Evolutionary conservation across 2,113 vertebrate species (phyloP), one percentile per base, ranked within the genome.

Genomic region (Entosphenus tridentatus): DNA sequence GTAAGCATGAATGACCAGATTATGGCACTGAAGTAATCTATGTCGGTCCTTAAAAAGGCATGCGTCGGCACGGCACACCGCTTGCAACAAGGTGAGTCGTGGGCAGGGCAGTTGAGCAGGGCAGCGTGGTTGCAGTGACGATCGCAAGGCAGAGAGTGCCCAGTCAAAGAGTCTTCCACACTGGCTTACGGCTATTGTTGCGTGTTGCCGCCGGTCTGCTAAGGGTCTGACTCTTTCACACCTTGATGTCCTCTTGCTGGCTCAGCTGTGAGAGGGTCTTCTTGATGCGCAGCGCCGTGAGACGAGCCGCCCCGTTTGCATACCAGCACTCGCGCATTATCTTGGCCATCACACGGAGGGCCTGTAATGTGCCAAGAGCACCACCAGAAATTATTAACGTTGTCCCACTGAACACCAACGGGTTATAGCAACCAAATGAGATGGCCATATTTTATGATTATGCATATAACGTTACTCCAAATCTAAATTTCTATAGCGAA

Each of bases 301-400:
- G 82, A 1, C 93, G 88, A 0, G 93, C 92, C 0, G 89, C 82
- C 0, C 84, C 80, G 55, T 83, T 98, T 76, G 79, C 72, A 1
- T 88, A 83, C 90, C 93, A 98, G 75, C 93, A 95, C 72, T 98
- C 93, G 0, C 89, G 83, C 88, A 98, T 98, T 72, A 96, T 78
- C 74, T 88, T 81, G 57, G 89, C 92, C 82, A 96, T 85, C 59
- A 91, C 83, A 57, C 88, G 82, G 72, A 96, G 83, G 1, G 86
- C 87, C 92, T 96, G 72, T 39, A 11, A 13, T 58, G 73, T 8
- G 21, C n/a, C n/a, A 65, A 11, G 62, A 65, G 62, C 13, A 17
- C 13, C 58, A 62, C 58, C 13, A 8, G 16, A 62, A 62, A 39
- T 39, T 39, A 39, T 39, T 39, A 39, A 39, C 39, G 6, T 5